phyloP scores from a whole-genome alignment of 2,797 vertebrate genomes.

The Enteromius thamalakanensis region DNA sequence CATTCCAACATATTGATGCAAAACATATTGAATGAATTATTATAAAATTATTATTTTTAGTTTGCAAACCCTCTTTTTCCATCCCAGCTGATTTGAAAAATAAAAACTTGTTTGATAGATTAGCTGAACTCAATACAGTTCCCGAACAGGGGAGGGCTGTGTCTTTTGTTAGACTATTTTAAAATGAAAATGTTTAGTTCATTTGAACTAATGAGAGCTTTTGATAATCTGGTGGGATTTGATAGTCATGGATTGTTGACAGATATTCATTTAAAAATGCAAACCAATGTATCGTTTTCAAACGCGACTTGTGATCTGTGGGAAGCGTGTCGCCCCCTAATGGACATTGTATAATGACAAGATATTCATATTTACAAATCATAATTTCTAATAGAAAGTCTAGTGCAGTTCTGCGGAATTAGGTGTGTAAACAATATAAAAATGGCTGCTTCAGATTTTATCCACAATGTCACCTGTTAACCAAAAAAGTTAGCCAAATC shows the following conservation, averaged over 20 bases:
- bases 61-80: neutral
- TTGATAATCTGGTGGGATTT: neutral
- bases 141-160: neutral
- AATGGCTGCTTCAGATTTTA: neutral
- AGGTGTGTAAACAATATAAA: neutral
- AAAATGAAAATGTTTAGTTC: neutral
- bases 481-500: neutral
- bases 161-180: neutral
- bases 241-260: neutral
- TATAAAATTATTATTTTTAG: neutral
- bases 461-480: neutral
- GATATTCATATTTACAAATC: neutral
- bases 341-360: slow-evolving; percentile 2
- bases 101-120: neutral
- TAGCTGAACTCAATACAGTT: neutral
- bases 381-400: neutral
- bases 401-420: neutral
- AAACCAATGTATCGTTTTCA: neutral
- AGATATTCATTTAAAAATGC: neutral
- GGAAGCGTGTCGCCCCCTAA: slow-evolving; percentile 29
- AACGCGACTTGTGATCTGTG: neutral
- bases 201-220: neutral
- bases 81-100: neutral
- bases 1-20: neutral
- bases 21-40: neutral